A percentile compares a stretch with the other conserved stretches of the same genome.
Conservation (phyloP, 64 coral and sea anemone species). For the Cladopsammia gracilis region DNA sequence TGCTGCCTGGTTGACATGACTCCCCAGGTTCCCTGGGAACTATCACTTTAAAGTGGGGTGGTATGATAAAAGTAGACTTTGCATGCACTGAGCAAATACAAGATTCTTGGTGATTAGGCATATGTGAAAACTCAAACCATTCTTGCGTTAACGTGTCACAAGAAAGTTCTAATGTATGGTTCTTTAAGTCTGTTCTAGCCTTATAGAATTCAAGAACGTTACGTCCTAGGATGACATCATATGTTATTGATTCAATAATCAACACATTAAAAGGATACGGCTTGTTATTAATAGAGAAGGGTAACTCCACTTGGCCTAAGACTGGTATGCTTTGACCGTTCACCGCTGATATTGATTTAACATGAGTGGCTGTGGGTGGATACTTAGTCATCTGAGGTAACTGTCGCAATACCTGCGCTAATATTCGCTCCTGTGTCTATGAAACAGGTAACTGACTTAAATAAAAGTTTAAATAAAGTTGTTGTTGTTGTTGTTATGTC, state of each 20-base stretch:
- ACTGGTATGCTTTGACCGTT: conserved; percentile 37
- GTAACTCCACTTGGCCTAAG: conserved; percentile 9
- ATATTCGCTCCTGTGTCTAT: neutral
- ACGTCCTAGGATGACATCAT: conserved; percentile 44
- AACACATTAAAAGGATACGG: neutral
- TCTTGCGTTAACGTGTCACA: neutral
- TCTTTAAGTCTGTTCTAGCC: conserved; percentile 14
- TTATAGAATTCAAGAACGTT: conserved; percentile 43
- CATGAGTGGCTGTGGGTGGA: neutral
- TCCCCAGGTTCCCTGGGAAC: too few relatives aligned
- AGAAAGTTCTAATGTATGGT: neutral
- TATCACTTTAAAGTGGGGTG: neutral
- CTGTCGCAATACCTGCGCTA: conserved; percentile 10
- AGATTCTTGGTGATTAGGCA: neutral
- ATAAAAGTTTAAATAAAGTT: too few relatives aligned
- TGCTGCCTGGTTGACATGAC: too few relatives aligned
- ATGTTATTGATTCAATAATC: conserved; percentile 30
- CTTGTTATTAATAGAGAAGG: conserved; percentile 4
- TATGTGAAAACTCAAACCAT: too few relatives aligned
- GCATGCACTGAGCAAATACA: neutral
- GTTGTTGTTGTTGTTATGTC: too few relatives aligned
- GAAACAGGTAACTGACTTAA: neutral
- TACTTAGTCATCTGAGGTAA: conserved; percentile 13
- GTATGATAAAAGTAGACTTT: neutral
- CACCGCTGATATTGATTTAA: neutral